Evolutionary conservation across 2,888 invertebrate species (phyloP).

Genomic region (Leucoptera coffeella): DNA sequence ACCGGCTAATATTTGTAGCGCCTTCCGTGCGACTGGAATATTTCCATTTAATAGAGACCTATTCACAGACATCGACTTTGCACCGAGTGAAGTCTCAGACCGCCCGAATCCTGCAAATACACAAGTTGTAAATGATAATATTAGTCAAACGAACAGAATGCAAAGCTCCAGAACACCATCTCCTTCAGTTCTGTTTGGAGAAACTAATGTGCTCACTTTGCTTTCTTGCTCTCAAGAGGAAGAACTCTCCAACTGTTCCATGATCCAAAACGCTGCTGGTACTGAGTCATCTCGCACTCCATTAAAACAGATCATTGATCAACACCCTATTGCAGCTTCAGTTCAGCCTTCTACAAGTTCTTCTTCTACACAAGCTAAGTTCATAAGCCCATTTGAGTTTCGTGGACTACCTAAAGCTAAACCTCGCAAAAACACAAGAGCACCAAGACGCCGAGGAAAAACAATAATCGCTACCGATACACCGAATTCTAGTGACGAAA

Average conservation of each 20-base stretch:
- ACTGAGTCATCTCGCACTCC: no score
- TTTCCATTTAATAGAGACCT: slow-evolving; percentile 8
- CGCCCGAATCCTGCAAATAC: slow-evolving; percentile 1
- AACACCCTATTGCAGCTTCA: no score
- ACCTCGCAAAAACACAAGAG: slow-evolving; percentile 1
- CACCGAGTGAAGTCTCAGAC: slow-evolving; percentile 7
- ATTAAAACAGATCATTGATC: no score
- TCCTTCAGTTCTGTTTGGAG: no score
- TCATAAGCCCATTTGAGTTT: slow-evolving; percentile 1
- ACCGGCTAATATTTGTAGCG: slow-evolving; percentile 11
- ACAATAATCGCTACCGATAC: slow-evolving; percentile 6
- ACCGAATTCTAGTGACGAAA: no score
- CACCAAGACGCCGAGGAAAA: slow-evolving; percentile 4
- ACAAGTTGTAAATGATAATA: no score
- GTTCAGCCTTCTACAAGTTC: no score
- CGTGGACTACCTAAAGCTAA: slow-evolving; percentile 1
- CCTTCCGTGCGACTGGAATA: slow-evolving; percentile 9
- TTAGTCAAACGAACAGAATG: no score
- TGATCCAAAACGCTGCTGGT: neutral
- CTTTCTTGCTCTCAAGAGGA: neutral
- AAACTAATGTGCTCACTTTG: no score
- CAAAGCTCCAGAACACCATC: no score
- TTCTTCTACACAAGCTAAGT: neutral
- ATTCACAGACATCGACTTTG: slow-evolving; percentile 9
- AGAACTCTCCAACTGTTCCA: neutral